A percentile compares a stretch with the other conserved stretches of the same genome.
Evolutionary conservation across 2,113 vertebrate genomes (phyloP).

Genomic region (Aviceda subcristata): DNA sequence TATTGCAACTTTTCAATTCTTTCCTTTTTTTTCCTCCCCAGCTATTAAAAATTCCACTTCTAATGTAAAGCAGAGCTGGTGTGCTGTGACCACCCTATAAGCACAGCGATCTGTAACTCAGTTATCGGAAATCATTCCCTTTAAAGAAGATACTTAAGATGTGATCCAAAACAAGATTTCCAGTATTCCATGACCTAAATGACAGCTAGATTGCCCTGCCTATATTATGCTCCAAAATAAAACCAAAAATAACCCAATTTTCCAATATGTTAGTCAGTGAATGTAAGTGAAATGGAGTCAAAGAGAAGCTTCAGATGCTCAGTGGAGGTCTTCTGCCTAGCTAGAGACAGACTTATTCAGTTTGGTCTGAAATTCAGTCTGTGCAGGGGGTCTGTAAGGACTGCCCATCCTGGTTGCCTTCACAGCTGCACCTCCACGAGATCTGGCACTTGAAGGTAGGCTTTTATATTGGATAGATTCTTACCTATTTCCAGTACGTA

Average conservation of each 20-base stretch:
- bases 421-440: background rate
- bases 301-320: background rate
- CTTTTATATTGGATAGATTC: background rate
- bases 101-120: background rate
- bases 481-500: background rate
- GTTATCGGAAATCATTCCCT: constrained; percentile 5
- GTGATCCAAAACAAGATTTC: background rate
- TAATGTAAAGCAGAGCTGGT: constrained; percentile 24
- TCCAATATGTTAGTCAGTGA: background rate
- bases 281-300: background rate
- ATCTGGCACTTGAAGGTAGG: background rate
- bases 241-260: background rate
- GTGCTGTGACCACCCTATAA: background rate
- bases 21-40: background rate
- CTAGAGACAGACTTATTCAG: background rate
- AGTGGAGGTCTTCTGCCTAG: background rate
- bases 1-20: background rate
- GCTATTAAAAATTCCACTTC: constrained; percentile 41
- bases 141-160: background rate
- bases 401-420: background rate
- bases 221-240: background rate
- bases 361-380: background rate
- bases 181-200: background rate
- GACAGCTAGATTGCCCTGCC: background rate
- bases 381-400: background rate